Percentiles rank a stretch among this genome's conserved stretches.
These are phyloP conservation scores for Poecilia wingei DNA, from an alignment of 2,797 vertebrate genomes.

Conservation along the genomic window DNA sequence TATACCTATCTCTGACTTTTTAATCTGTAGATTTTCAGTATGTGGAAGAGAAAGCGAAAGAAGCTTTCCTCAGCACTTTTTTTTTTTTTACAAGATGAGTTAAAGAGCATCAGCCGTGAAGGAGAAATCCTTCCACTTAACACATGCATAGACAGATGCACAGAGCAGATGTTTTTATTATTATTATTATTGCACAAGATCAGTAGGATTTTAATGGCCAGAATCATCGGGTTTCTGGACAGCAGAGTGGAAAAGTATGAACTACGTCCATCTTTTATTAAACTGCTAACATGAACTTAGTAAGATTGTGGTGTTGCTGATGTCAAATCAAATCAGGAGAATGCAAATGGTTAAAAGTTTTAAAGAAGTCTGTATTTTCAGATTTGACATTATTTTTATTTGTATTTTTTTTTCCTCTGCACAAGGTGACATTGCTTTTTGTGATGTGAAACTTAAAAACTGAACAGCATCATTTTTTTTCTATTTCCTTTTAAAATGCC, in stretches of 20 bases:
- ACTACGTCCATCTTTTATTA: conserved; percentile 41
- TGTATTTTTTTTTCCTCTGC: conserved; percentile 65
- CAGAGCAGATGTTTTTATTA: conserved; percentile 9
- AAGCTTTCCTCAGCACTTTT: conserved; percentile 57
- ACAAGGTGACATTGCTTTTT: conserved; percentile 82
- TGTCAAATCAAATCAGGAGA: conserved; percentile 66
- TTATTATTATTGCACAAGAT: conserved; percentile 50
- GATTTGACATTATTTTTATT: conserved; percentile 69
- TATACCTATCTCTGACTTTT: conserved; percentile 22
- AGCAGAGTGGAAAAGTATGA: conserved; percentile 22
- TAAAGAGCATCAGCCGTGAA: conserved; percentile 34
- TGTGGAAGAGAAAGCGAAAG: conserved; percentile 42
- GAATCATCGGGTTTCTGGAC: conserved; percentile 36
- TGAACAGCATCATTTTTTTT: conserved; percentile 54
- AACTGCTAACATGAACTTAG: conserved; percentile 45
- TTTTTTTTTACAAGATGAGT: conserved; percentile 42
- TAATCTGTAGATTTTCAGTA: conserved; percentile 14
- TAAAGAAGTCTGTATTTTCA: conserved; percentile 76
- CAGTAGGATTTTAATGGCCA: background rate
- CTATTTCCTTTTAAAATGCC: conserved; percentile 69
- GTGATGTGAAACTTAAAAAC: conserved; percentile 74
- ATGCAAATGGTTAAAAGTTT: conserved; percentile 72
- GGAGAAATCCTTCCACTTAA: conserved; percentile 24
- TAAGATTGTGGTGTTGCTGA: conserved; percentile 34
- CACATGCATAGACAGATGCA: conserved; percentile 23